Percentiles rank a stretch among this genome's conserved stretches.
phyloP scores from a whole-genome alignment of 1,140 invertebrate species.

The Danaus plexippus region DNA sequence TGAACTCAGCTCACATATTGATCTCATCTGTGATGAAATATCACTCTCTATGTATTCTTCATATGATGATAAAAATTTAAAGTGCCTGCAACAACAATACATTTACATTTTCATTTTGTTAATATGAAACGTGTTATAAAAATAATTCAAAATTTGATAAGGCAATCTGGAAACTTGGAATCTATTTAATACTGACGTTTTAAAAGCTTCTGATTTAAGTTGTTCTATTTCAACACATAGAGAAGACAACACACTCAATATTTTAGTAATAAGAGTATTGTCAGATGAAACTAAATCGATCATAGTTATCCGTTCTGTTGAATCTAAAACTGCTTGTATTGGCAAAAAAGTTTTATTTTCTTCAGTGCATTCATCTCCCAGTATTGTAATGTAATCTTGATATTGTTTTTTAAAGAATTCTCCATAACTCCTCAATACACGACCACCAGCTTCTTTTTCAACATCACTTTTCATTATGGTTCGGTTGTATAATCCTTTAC shows the following conservation, averaged over 20 bases:
- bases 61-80: slow-evolving; percentile 56
- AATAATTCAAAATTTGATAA: slow-evolving; percentile 21
- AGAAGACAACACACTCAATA: slow-evolving; percentile 84
- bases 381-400: slow-evolving; percentile 38
- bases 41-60: slow-evolving; percentile 52
- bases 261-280: slow-evolving; percentile 86
- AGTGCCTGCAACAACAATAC: slow-evolving; percentile 41
- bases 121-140: slow-evolving; percentile 2
- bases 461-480: slow-evolving; percentile 33
- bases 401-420: slow-evolving; percentile 81
- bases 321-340: slow-evolving; percentile 69
- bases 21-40: slow-evolving; percentile 61
- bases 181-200: slow-evolving; percentile 55
- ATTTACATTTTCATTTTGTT: neutral
- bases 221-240: slow-evolving; percentile 83
- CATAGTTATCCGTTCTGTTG: slow-evolving; percentile 77
- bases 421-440: slow-evolving; percentile 75
- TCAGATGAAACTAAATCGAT: slow-evolving; percentile 84
- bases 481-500: too few species aligned
- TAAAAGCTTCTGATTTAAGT: slow-evolving; percentile 79
- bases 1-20: slow-evolving; percentile 76
- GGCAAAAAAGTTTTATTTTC: slow-evolving; percentile 74
- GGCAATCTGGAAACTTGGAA: neutral
- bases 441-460: slow-evolving; percentile 56
- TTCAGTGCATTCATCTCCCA: slow-evolving; percentile 25